Evolutionary conservation across 1,140 invertebrate genomes (phyloP), one percentile per base, ranked within the genome.

Genomic region (Papilio dardanus): DNA sequence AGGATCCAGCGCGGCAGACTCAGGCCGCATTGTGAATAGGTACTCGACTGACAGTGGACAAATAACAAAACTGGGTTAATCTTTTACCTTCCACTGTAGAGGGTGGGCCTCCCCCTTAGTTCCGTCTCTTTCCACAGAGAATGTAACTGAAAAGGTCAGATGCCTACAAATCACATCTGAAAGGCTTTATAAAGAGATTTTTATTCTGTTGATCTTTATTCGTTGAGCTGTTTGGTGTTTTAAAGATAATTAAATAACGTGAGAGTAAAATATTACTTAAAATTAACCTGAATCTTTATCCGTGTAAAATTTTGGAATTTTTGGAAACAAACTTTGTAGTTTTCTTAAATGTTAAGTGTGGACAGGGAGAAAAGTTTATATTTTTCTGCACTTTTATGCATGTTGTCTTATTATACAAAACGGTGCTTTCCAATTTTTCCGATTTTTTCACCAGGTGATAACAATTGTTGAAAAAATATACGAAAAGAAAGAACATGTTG

Each of bases 61-160:
- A 93, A 93, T 93, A 93, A 91, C 91, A 92, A 91, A 92, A 93
- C 91, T 93, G 87, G 91, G 91, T 93, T 93, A 93, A 93, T 92
- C 91, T 93, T 91, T 92, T 88, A 87, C 90, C 91, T 86, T 90
- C 91, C 91, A 86, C 79, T 62, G 83, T 71, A 80, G 74, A 83
- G 90, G 86, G 85, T 82, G 89, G 85, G 88, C 77, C 76, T 82
- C 88, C 87, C 87, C 91, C 91, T 71, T 74, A 71, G 33, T 67
- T 66, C 46, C 80, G 71, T 90, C 90, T 84, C 88, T 83, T 82
- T 91, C 84, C 58, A 35, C 37, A 42, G n/a, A 46, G 80, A 86
- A 80, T 79, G 77, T 81, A 88, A 87, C 77, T 85, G 89, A 88
- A 89, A 88, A 83, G 83, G 88, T 90, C 75, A 82, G 83, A 82